Conservation (phyloP, 1,140 invertebrate species). For the Pissodes strobi region DNA sequence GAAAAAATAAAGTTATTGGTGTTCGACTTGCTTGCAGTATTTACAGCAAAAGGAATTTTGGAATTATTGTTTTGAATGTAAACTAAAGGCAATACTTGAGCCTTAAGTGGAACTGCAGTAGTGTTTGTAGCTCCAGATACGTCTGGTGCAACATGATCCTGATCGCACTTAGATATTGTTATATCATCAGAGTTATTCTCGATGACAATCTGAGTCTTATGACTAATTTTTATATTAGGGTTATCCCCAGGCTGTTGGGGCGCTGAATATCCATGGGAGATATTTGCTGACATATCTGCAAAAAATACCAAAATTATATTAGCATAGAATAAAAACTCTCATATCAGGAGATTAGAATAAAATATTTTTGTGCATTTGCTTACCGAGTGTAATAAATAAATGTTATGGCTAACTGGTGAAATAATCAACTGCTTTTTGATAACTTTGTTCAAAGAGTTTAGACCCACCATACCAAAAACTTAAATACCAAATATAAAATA, state of each 20-base stretch:
- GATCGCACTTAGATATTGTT: slow-evolving; percentile 41
- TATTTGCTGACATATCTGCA: slow-evolving; percentile 48
- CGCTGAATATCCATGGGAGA: slow-evolving; percentile 9
- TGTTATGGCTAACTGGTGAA: too few species aligned
- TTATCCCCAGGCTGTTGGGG: slow-evolving; percentile 13
- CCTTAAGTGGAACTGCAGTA: slow-evolving; percentile 20
- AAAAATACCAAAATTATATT: slow-evolving; percentile 24
- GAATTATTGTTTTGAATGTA: slow-evolving; percentile 49
- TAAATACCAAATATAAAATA: too few species aligned
- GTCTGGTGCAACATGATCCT: not conserved
- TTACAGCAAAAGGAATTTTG: slow-evolving; percentile 43
- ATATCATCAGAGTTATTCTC: slow-evolving; percentile 43
- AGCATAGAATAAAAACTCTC: slow-evolving; percentile 25
- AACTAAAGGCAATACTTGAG: slow-evolving; percentile 47
- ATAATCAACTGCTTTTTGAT: too few species aligned
- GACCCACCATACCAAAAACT: too few species aligned
- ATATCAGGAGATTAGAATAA: too few species aligned
- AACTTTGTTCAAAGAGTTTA: too few species aligned
- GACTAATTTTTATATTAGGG: slow-evolving; percentile 30
- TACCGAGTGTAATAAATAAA: too few species aligned
- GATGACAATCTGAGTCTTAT: slow-evolving; percentile 31
- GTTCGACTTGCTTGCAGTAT: slow-evolving; percentile 38
- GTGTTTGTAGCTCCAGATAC: slow-evolving; percentile 20
- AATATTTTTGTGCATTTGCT: too few species aligned
- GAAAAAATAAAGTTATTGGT: slow-evolving; percentile 25